Evolutionary conservation across 2,797 vertebrate genomes (phyloP), one percentile per base, ranked within the genome.

Genomic region (Telmatherina bonti): DNA sequence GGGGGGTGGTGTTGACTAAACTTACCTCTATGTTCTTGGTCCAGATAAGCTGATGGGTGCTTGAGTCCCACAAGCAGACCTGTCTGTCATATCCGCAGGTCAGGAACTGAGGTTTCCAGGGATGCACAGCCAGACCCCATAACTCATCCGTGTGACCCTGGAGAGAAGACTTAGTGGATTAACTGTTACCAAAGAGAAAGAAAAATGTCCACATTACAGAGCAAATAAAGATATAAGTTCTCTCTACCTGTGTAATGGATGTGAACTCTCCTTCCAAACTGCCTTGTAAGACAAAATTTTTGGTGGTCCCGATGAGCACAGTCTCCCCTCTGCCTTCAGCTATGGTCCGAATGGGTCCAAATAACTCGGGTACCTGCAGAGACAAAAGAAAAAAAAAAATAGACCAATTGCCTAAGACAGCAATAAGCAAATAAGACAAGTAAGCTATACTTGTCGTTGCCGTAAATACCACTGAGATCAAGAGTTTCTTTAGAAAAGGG

Each of bases 141-240:
- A 99, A 88, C 86, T 99, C 98, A 79, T 99, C 98, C 0, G 95
- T 98, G 86, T 99, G 98, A 72, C 97, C 96, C 98, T 99, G 85
- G 2, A 74, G 52, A 79, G 43, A 30, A 53, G 12, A 26, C 10
- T 24, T 8, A 8, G 2, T 13, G n/a, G 7, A 8, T 47, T 11
- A 20, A 33, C 29, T 7, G 29, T 12, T 33, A 22, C 20, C n/a
- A n/a, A n/a, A n/a, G n/a, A n/a, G n/a, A 7, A n/a, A 20, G 15
- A 29, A 13, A 16, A 4, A 47, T 33, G 6, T 9, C 33, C 35
- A 54, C 7, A 29, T 2, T 26, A 9, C 1, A 18, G 18, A 15
- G 2, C 1, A 7, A 24, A 31, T 53, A 7, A 27, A 31, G 51
- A 5, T 4, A 2, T 52, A 16, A 51, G 7, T 15, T 45, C 10